These are phyloP conservation scores for Mycteria americana DNA, from an alignment of 2,797 vertebrate genomes.

Conservation along the genomic window DNA sequence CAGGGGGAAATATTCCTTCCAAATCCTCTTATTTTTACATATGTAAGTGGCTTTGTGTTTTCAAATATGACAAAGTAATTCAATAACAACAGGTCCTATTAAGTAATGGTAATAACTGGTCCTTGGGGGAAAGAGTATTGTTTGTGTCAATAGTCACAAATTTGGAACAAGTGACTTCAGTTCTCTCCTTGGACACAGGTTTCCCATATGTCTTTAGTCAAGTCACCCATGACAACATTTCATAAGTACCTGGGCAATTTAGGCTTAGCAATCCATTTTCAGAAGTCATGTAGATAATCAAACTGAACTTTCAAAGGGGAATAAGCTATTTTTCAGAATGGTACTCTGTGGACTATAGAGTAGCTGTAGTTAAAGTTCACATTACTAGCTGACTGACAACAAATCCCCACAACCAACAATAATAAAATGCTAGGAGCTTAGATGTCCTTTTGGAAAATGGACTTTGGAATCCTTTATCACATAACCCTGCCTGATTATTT, in stretches of 20 bases:
- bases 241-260: neutral
- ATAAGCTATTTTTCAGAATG: neutral
- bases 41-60: neutral
- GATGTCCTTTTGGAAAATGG: neutral
- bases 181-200: neutral
- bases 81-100: neutral
- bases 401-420: neutral
- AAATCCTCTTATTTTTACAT: neutral
- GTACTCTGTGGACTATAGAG: neutral
- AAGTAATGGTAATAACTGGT: neutral
- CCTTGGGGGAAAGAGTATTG: fast-evolving
- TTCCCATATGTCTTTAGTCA: neutral
- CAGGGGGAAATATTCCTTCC: neutral
- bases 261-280: neutral
- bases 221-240: neutral
- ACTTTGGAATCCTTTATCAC: neutral
- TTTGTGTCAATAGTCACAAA: neutral
- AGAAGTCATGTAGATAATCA: neutral
- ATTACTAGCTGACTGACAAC: neutral
- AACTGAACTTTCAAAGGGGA: neutral
- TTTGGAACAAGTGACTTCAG: neutral
- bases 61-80: neutral
- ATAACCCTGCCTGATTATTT: neutral
- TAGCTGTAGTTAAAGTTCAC: neutral
- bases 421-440: neutral